Evolutionary conservation across 2,797 vertebrate species (phyloP), one percentile per base, ranked within the genome.

Genomic region (Cossypha caffra): DNA sequence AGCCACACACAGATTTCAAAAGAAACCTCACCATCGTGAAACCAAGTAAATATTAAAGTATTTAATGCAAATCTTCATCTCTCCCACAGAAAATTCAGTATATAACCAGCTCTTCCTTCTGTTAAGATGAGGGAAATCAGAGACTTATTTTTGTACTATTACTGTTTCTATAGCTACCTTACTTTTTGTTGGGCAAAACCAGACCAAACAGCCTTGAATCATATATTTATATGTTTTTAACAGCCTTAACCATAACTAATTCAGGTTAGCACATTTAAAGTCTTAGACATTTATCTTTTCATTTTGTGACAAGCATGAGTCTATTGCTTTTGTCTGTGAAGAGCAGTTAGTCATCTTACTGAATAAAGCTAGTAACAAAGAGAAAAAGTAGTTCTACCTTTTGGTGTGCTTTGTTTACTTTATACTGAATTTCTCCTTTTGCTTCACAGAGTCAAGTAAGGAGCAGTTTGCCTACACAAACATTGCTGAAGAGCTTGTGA

Each of bases 381-480:
- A 96, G 47, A 43, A 86, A 94, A 95, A 88, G 18, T 14, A 83
- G n/a, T 92, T 88, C 88, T 92, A 57, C 66, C 43, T 57, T 85
- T 95, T 95, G 71, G 82, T 94, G 86, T 91, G 81, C 13, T 92
- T 96, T 94, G 58, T 83, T 96, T 95, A 83, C 50, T 80, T 62
- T 68, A 62, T 68, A 47, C 20, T 90, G 68, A 75, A 33, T 96
- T 95, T 93, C 20, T 74, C 13, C 57, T 69, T 91, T 89, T 91
- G 33, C 93, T 95, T 97, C 87, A 52, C 94, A 98, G 98, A 98
- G 93, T 98, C 98, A 26, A 98, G 98, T 97, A 99, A 99, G 98
- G 99, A 99, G 96, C 99, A 99, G 98, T 99, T 99, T 97, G 99
- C 99, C 38, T 98, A 99, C 94, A 99, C 99, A 91, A 99, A 99